Percentiles rank a stretch among this genome's conserved stretches.
phyloP scores from a whole-genome alignment of 2,888 invertebrate species.

The Aspidiotus rigidus region DNA sequence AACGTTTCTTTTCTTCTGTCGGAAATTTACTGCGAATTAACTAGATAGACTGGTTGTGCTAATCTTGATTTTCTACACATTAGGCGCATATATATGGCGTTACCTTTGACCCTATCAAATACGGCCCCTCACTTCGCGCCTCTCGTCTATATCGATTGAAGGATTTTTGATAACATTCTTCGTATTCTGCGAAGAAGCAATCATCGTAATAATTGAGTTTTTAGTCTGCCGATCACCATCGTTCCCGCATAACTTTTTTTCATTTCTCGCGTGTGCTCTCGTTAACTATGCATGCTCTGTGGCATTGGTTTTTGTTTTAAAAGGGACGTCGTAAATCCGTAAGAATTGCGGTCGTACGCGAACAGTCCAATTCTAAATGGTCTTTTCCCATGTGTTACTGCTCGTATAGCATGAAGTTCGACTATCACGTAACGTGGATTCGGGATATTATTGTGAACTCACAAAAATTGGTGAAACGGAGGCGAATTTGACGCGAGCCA shows the following conservation, averaged over 20 bases:
- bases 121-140: not conserved
- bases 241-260: not conserved
- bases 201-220: too few species aligned
- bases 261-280: not conserved
- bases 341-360: slow-evolving; percentile 19
- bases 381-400: slow-evolving; percentile 34
- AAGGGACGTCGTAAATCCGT: not conserved
- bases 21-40: slow-evolving; percentile 28
- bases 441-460: slow-evolving; percentile 86
- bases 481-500: slow-evolving; percentile 51
- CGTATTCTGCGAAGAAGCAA: not conserved
- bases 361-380: slow-evolving; percentile 17
- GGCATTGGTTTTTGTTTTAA: slow-evolving; percentile 9
- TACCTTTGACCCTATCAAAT: slow-evolving; percentile 20
- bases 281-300: not conserved
- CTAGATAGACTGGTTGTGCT: not conserved
- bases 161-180: not conserved
- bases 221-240: not conserved
- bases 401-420: slow-evolving; percentile 37
- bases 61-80: slow-evolving; percentile 8
- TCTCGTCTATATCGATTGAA: not conserved
- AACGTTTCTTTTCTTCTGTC: not conserved
- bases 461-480: slow-evolving; percentile 86
- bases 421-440: slow-evolving; percentile 82
- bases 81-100: slow-evolving; percentile 6